These are phyloP conservation scores for Cyanoderma ruficeps DNA, from an alignment of 2,113 vertebrate species.

Conservation along the genomic window DNA sequence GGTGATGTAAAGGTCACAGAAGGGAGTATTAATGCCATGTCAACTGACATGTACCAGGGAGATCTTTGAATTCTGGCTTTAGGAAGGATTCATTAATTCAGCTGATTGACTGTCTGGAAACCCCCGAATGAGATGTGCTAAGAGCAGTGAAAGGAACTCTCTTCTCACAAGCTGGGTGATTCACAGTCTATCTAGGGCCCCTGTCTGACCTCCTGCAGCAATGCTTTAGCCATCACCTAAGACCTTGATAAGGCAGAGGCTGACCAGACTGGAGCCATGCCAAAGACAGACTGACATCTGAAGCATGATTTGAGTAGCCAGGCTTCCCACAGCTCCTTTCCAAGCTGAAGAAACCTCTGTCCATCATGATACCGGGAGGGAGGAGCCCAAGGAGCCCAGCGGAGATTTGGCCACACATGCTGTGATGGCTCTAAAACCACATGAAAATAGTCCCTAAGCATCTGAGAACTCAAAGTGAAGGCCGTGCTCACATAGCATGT, in stretches of 20 bases:
- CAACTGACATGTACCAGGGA: neutral
- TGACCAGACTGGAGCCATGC: neutral
- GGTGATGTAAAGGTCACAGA: neutral
- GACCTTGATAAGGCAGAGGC: neutral
- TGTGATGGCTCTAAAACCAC: neutral
- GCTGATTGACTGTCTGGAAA: neutral
- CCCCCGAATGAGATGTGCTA: neutral
- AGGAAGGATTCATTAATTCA: neutral
- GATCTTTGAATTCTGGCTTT: neutral
- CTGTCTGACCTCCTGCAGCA: neutral
- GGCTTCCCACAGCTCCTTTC: neutral
- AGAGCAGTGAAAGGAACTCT: neutral
- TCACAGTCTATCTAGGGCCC: rapidly evolving
- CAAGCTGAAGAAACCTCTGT: neutral
- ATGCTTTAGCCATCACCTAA: neutral
- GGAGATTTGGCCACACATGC: neutral
- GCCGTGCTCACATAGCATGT: neutral
- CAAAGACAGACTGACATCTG: rapidly evolving
- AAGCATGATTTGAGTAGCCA: rapidly evolving
- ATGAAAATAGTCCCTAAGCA: neutral
- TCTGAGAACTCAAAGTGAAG: neutral
- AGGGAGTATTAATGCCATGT: neutral
- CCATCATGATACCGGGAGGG: rapidly evolving
- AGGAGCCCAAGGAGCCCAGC: neutral
- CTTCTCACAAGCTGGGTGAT: neutral